Conservation (phyloP, 2,797 vertebrate genomes). For the Brachyalestes nurse region DNA sequence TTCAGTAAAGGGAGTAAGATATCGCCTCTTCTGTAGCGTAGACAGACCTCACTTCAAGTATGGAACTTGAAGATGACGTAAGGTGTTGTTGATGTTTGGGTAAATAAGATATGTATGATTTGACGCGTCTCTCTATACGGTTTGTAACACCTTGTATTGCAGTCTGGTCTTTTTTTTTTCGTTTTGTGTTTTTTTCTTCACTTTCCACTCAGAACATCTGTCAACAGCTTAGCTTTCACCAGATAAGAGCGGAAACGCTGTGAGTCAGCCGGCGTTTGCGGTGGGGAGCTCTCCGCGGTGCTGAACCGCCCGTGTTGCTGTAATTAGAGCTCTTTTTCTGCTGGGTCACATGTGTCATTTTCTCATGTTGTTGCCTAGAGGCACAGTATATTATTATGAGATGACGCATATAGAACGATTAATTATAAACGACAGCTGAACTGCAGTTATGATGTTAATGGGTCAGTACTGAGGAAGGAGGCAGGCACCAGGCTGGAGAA, state of each 20-base stretch:
- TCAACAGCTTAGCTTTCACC: conserved; percentile 26
- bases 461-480: not conserved
- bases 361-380: conserved; percentile 23
- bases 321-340: conserved; percentile 28
- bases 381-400: conserved; percentile 21
- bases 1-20: conserved; percentile 11
- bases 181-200: not conserved
- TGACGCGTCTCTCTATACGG: conserved; percentile 14
- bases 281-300: conserved; percentile 11
- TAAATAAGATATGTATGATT: conserved; percentile 36
- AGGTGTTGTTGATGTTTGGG: conserved; percentile 29
- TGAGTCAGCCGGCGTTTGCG: conserved; percentile 23
- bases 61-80: not conserved
- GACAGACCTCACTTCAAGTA: too few relatives aligned
- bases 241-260: conserved; percentile 7
- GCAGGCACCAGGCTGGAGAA: not conserved
- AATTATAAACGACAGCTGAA: conserved; percentile 3
- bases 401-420: conserved; percentile 20
- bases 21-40: conserved; percentile 4
- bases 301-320: conserved; percentile 15
- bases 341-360: conserved; percentile 20
- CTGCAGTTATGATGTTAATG: conserved; percentile 33
- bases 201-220: conserved; percentile 40
- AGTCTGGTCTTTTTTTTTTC: not conserved
- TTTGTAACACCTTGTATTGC: conserved; percentile 33